phyloP scores from a whole-genome alignment of 2,797 vertebrate species.

The Brachyalestes nurse region DNA sequence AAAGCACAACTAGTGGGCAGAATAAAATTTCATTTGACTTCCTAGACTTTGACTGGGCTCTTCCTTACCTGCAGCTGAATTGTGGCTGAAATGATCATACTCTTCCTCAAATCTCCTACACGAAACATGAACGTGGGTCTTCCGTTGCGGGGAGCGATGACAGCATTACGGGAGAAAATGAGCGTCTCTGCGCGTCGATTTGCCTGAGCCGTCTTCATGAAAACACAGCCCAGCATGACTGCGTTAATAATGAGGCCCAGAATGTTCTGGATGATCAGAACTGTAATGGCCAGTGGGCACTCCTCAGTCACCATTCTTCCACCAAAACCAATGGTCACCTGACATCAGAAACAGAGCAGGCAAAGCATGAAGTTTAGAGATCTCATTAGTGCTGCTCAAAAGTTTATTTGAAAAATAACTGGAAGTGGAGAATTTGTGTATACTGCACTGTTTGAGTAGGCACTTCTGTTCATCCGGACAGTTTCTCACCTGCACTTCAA shows the following conservation, averaged over 20 bases:
- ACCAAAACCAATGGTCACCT: slow-evolving; percentile 97
- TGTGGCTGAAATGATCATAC: slow-evolving; percentile 97
- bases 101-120: slow-evolving; percentile 93
- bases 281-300: slow-evolving; percentile 90
- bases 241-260: slow-evolving; percentile 96
- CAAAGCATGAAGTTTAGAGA: background rate
- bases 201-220: slow-evolving; percentile 98
- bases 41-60: background rate
- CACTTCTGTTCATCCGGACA: background rate
- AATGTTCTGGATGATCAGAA: slow-evolving; percentile 96
- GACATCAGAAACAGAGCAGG: background rate
- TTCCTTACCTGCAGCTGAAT: slow-evolving; percentile 88
- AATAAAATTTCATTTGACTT: background rate
- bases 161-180: slow-evolving; percentile 94
- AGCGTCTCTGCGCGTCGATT: slow-evolving; percentile 93
- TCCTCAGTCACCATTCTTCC: slow-evolving; percentile 98
- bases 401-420: background rate
- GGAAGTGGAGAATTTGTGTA: background rate
- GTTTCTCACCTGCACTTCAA: slow-evolving; percentile 88
- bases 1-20: background rate
- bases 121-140: slow-evolving; percentile 95
- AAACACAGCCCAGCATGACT: slow-evolving; percentile 96
- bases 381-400: background rate
- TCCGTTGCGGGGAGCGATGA: slow-evolving; percentile 89
- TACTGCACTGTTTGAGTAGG: background rate